A percentile compares a stretch with the other conserved stretches of the same genome.
These are phyloP conservation scores for Dicrostonyx torquatus DNA, from an alignment of 2,797 vertebrate species.

Conservation along the genomic window DNA sequence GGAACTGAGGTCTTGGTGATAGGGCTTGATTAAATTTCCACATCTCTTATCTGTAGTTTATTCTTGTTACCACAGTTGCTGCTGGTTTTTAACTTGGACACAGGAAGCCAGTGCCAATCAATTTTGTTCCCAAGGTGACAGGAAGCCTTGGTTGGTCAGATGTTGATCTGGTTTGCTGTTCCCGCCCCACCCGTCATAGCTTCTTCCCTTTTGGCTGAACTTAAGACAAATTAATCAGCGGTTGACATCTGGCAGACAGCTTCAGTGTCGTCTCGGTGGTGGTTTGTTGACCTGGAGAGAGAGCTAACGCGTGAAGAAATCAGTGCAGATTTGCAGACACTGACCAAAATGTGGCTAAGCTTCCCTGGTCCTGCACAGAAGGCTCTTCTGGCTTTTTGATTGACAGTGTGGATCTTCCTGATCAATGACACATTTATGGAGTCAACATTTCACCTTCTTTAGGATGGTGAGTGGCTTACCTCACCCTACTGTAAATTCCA, in stretches of 20 bases:
- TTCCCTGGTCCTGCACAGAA: neutral
- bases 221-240: constrained; percentile 89
- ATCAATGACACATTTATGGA: constrained; percentile 49
- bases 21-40: constrained; percentile 80
- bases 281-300: constrained; percentile 77
- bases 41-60: constrained; percentile 86
- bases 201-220: constrained; percentile 90
- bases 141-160: constrained; percentile 88
- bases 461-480: constrained; percentile 2
- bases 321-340: neutral
- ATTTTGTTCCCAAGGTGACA: constrained; percentile 90
- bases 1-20: constrained; percentile 68
- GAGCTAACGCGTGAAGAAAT: constrained; percentile 66
- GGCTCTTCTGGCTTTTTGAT: neutral
- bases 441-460: constrained; percentile 60
- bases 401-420: constrained; percentile 43
- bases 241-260: constrained; percentile 88
- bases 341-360: neutral
- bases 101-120: constrained; percentile 90
- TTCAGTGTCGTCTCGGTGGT: constrained; percentile 84
- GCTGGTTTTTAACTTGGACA: constrained; percentile 88
- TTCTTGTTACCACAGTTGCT: constrained; percentile 87
- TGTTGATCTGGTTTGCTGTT: constrained; percentile 88
- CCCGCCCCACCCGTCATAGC: constrained; percentile 86
- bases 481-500: constrained; percentile 67